These are phyloP conservation scores for Gymnodraco acuticeps DNA, from an alignment of 2,797 vertebrate species.

Conservation along the genomic window DNA sequence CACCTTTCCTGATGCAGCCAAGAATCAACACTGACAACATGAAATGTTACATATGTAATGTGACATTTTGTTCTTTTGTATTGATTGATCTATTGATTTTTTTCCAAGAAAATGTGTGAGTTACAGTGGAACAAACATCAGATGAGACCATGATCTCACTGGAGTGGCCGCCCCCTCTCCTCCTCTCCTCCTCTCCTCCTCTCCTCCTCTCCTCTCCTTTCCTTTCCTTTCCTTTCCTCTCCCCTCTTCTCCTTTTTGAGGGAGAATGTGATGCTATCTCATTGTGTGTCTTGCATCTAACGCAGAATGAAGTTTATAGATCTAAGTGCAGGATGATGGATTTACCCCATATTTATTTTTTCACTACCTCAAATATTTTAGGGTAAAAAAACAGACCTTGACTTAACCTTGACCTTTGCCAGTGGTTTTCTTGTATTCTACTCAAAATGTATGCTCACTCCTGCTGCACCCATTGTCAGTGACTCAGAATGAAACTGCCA, in stretches of 20 bases:
- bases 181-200: neutral
- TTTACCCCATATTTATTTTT: neutral
- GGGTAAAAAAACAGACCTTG: neutral
- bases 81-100: neutral
- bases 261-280: conserved; percentile 18
- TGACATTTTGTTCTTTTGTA: neutral
- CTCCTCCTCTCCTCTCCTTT: conserved; percentile 17
- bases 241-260: conserved; percentile 17
- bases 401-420: neutral
- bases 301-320: neutral
- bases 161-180: conserved; percentile 15
- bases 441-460: conserved; percentile 14
- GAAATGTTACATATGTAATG: no score
- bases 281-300: conserved; percentile 20
- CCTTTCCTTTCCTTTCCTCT: conserved; percentile 10
- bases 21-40: neutral
- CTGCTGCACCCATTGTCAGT: conserved; percentile 35
- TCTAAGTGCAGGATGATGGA: neutral
- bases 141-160: conserved; percentile 40
- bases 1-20: neutral
- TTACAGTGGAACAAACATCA: conserved; percentile 32
- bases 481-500: conserved; percentile 48
- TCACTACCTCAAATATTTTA: neutral
- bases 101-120: neutral
- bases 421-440: neutral